phyloP scores from a whole-genome alignment of 1,140 invertebrate species.

The Aplysia californica region DNA sequence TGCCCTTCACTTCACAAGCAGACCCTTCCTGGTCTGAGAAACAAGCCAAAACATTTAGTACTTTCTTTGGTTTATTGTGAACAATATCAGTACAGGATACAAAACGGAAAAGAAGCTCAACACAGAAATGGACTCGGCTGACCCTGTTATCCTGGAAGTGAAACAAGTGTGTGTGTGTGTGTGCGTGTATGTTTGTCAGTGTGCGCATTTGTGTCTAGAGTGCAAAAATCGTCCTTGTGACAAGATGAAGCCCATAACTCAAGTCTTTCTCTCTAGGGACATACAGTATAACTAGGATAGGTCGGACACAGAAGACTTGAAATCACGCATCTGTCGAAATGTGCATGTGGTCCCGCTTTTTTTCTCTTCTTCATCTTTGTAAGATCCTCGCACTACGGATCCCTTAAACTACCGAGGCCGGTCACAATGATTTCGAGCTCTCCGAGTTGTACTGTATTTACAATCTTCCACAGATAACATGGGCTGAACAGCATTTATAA shows the following conservation, averaged over 20 bases:
- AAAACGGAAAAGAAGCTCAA: neutral
- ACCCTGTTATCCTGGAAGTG: neutral
- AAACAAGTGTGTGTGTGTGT: too few relatives aligned
- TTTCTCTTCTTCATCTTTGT: too few relatives aligned
- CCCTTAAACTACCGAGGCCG: neutral
- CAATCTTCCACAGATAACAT: too few relatives aligned
- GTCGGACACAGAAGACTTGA: too few relatives aligned
- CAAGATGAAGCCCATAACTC: neutral
- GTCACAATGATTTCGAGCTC: neutral
- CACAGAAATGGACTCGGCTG: neutral
- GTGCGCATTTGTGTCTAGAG: neutral
- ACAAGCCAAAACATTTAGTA: neutral
- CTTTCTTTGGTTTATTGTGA: neutral
- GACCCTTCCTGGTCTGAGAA: neutral
- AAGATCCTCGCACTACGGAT: neutral
- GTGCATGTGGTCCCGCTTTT: too few relatives aligned
- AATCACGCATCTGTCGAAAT: too few relatives aligned
- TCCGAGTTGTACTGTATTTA: too few relatives aligned
- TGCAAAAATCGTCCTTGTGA: neutral
- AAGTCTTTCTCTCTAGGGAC: neutral
- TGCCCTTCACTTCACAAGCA: neutral
- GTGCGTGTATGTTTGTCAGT: too few relatives aligned
- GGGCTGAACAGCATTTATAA: too few relatives aligned
- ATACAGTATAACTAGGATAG: too few relatives aligned
- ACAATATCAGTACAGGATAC: neutral